Evolutionary conservation across 2,797 vertebrate species (phyloP), one percentile per base, ranked within the genome.

Genomic region (Ceyx erithaca): DNA sequence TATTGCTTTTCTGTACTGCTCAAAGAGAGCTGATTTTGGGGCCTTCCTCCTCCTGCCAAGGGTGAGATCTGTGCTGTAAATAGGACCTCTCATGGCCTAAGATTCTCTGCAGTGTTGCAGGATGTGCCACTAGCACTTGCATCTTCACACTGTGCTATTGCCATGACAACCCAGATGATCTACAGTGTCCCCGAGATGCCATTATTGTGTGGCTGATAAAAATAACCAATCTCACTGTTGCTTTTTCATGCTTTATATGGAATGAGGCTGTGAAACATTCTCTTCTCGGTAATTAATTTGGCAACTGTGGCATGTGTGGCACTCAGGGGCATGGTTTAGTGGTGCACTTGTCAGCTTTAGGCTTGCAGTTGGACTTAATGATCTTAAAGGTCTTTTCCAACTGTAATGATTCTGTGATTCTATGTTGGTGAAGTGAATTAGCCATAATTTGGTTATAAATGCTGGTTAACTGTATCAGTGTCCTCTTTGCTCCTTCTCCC

Each of bases 11-110:
- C 14, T 79, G 9, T 70, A 10, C 41, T n/a, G 31, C 31, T 55
- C 46, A 26, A 9, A 63, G 22, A 73, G 28, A 30, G 31, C 9
- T 71, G 26, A 43, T 78, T 95, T 85, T 35, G 41, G 41, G 26
- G 3, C 3, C 2, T 1, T 3, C 8, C 13, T 20, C 3, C 13
- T 57, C 22, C 33, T 68, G 57, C 12, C 0, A 0, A 18, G 14
- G 6, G 18, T 49, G 37, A 22, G 10, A 48, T 73, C 51, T 69
- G 14, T 48, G 43, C 66, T 68, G 23, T 73, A 45, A 71, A 43
- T 35, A 22, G 22, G 57, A 78, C 20, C 20, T 76, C 31, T 76
- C 10, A 5, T 5, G 16, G 41, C 57, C 49, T 48, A 5, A 45
- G 30, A 14, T 92, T 87, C 54, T 55, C 25, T 68, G 58, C 46